Evolutionary conservation across 2,113 vertebrate species (phyloP).

Genomic region (Psettodes erumei): DNA sequence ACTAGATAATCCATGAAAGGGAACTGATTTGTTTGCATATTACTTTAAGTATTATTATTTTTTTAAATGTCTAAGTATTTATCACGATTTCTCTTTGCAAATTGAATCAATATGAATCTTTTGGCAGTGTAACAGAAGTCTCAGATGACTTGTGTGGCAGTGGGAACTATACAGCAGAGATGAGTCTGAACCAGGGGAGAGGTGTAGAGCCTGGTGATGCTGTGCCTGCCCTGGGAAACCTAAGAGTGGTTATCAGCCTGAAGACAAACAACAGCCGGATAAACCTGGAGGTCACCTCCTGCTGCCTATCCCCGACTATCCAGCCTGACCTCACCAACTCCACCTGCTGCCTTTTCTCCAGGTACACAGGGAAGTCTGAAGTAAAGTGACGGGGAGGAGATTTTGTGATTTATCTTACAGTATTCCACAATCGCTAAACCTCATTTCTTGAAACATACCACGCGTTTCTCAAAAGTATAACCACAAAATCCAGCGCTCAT

Average conservation of each 20-base stretch:
- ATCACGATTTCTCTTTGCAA: not conserved
- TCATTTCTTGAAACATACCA: too few species aligned
- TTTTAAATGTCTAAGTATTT: too few species aligned
- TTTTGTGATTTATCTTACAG: not conserved
- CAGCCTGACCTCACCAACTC: constrained; percentile 55
- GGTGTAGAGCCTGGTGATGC: constrained; percentile 45
- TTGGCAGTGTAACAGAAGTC: constrained; percentile 74
- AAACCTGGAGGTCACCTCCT: constrained; percentile 76
- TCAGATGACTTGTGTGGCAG: constrained; percentile 80
- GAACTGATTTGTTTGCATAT: not conserved
- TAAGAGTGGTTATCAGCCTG: constrained; percentile 75
- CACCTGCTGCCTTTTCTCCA: constrained; percentile 80
- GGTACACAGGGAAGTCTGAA: constrained; percentile 56
- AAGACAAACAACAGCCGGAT: constrained; percentile 79
- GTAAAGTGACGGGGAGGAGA: not conserved
- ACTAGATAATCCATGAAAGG: not conserved
- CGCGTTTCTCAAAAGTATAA: too few species aligned
- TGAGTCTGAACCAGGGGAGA: constrained; percentile 73
- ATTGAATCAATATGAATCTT: not conserved
- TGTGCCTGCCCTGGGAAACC: constrained; percentile 46
- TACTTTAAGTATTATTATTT: too few species aligned
- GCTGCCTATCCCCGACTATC: constrained; percentile 74
- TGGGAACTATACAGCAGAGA: constrained; percentile 81
- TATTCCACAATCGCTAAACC: too few species aligned
- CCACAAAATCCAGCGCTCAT: too few species aligned